phyloP scores from a whole-genome alignment of 2,888 invertebrate species.

The Pimpla rufipes region DNA sequence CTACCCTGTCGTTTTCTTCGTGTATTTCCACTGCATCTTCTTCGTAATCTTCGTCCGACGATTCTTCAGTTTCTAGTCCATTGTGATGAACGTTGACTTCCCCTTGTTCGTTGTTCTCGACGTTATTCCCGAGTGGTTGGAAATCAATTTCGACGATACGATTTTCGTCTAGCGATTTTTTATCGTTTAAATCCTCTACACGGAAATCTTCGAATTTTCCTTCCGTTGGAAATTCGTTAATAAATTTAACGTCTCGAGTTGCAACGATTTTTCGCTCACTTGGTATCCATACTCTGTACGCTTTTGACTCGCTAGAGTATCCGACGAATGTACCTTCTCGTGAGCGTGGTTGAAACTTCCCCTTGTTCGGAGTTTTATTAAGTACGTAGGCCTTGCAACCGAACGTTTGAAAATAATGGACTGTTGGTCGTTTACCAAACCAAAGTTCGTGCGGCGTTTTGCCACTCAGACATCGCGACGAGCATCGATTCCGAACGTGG shows the following conservation, averaged over 20 bases:
- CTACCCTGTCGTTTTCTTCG: neutral
- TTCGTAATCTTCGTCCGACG: neutral
- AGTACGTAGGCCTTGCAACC: slow-evolving; percentile 25
- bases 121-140: neutral
- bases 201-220: neutral
- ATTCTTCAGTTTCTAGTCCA: neutral
- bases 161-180: neutral
- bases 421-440: slow-evolving; percentile 6
- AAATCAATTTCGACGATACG: neutral
- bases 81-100: neutral
- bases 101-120: neutral
- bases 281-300: slow-evolving; percentile 35
- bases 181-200: neutral
- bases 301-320: slow-evolving; percentile 51
- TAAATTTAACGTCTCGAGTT: slow-evolving; percentile 33
- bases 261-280: slow-evolving; percentile 30
- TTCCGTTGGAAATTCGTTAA: neutral
- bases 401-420: slow-evolving; percentile 22
- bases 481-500: slow-evolving; percentile 36
- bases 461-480: slow-evolving; percentile 7
- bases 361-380: slow-evolving; percentile 23
- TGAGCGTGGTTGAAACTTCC: slow-evolving; percentile 48
- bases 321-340: slow-evolving; percentile 47
- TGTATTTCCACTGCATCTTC: slow-evolving; percentile 65
- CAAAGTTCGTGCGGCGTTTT: slow-evolving; percentile 24